Percentiles rank a stretch among this genome's conserved stretches.
Conservation (phyloP, 1,140 invertebrate genomes). For the Gyrodactylus bullatarudis region DNA sequence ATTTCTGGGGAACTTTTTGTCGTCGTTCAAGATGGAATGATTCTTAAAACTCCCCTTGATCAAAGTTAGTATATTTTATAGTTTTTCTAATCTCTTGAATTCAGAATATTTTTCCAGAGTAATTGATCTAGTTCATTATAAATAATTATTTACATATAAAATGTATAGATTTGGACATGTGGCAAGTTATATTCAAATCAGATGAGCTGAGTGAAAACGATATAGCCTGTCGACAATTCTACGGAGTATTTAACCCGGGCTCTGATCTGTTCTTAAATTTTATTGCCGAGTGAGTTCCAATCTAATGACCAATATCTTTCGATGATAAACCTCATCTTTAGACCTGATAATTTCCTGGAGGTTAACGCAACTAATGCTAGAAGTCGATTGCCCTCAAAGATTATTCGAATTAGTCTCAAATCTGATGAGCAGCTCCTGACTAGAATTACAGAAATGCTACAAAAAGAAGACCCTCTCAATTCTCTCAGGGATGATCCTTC, state of each 20-base stretch:
- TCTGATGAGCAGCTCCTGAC: not conserved
- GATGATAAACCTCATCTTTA: not conserved
- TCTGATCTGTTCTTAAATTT: no score
- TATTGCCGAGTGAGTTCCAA: not conserved
- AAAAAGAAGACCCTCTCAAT: not conserved
- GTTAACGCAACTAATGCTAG: not conserved
- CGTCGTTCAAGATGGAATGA: not conserved
- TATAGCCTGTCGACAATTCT: no score
- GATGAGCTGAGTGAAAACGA: no score
- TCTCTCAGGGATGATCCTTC: not conserved
- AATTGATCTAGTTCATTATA: no score
- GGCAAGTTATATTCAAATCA: no score
- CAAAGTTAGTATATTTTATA: not conserved
- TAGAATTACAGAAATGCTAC: not conserved
- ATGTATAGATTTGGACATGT: no score
- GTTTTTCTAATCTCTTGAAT: no score
- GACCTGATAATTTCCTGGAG: not conserved
- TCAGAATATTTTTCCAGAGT: no score
- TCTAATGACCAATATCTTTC: not conserved
- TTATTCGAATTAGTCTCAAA: not conserved
- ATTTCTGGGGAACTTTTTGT: not conserved
- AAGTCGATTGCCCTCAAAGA: not conserved
- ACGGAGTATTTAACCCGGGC: no score
- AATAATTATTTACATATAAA: no score
- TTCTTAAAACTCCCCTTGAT: not conserved